Conservation (phyloP, 2,888 invertebrate genomes). For the Metalampra italica region DNA sequence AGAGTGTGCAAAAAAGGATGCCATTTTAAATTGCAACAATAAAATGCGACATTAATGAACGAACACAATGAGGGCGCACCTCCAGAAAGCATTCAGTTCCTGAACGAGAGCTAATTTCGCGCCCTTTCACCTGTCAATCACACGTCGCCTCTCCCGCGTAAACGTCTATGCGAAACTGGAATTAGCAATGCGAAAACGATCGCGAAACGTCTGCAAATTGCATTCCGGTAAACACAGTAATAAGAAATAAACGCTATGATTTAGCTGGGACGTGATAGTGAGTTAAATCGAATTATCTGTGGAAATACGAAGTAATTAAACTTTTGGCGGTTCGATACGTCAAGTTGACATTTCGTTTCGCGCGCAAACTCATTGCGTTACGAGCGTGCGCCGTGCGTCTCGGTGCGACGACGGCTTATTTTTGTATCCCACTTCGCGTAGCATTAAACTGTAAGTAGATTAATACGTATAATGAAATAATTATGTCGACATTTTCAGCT, state of each 20-base stretch:
- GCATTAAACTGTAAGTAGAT: slow-evolving; percentile 41
- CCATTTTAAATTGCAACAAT: slow-evolving; percentile 21
- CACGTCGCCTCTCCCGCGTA: slow-evolving; percentile 43
- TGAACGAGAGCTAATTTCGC: slow-evolving; percentile 61
- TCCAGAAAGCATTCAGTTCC: slow-evolving; percentile 27
- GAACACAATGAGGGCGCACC: slow-evolving; percentile 30
- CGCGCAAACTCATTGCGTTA: slow-evolving; percentile 33
- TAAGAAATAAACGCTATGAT: slow-evolving; percentile 50
- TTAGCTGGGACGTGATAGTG: slow-evolving; percentile 37
- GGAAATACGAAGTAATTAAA: slow-evolving; percentile 43
- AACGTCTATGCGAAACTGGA: slow-evolving; percentile 39
- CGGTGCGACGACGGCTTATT: slow-evolving; percentile 2
- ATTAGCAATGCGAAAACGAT: slow-evolving; percentile 47
- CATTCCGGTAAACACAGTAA: slow-evolving; percentile 23
- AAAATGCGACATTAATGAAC: slow-evolving; percentile 36
- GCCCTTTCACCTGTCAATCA: slow-evolving; percentile 76
- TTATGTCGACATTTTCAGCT: slow-evolving; percentile 46
- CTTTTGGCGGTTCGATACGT: slow-evolving; percentile 57
- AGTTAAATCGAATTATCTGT: slow-evolving; percentile 38
- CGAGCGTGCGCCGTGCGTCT: slow-evolving; percentile 11
- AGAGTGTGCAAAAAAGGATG: slow-evolving; percentile 46
- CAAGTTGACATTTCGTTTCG: slow-evolving; percentile 43
- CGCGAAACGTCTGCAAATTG: slow-evolving; percentile 47
- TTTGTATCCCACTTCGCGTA: slow-evolving; percentile 20
- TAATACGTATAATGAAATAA: slow-evolving; percentile 44